Base-by-base conservation (phyloP, 2,113 vertebrate species). In the Oreochromis aureus region DNA sequence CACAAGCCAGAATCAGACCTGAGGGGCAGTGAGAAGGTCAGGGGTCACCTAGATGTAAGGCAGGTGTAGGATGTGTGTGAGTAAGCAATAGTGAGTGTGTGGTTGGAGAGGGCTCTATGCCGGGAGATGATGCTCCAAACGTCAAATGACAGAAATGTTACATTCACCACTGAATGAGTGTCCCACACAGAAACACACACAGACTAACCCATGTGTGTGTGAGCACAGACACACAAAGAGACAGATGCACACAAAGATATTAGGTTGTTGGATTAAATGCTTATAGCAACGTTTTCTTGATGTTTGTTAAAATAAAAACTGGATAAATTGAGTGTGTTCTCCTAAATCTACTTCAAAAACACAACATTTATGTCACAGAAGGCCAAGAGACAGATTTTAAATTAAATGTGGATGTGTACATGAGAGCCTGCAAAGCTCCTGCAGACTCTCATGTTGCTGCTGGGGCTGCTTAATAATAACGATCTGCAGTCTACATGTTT, bases 341-440 rank as follows among this genome's bases (percentile, higher is more conserved):
- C 22, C 22, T 22, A 22, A 22, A 22, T 22, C 22, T 22, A 22
- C 22, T 22, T 22, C 22, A 22, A 22, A 22, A 22, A 22, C 22
- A 22, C 22, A 22, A 22, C 22, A 22, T 22, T 22, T 22, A 22
- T 22, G 22, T 22, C 22, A 22, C 22, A 22, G 22, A 22, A 22
- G 22, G 22, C 22, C 22, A 22, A 22, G 22, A 22, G 22, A 22
- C 22, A 22, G 22, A 22, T 63, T 63, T 63, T 63, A 34, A 63
- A 63, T 63, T 11, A 63, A 63, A 63, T 0, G 16, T 11, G 3
- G 5, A 32, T 2, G 58, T 61, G 27, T 18, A 61, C 27, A 0
- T 0, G 27, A 32, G 8, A 18, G 27, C 27, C 58, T 18, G 5
- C 8, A 0, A 32, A 4, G 58, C 58, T 61, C 16, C 59, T 63